A percentile compares a stretch with the other conserved stretches of the same genome.
phyloP scores from a whole-genome alignment of 2,113 vertebrate genomes.

The Heterotis niloticus region DNA sequence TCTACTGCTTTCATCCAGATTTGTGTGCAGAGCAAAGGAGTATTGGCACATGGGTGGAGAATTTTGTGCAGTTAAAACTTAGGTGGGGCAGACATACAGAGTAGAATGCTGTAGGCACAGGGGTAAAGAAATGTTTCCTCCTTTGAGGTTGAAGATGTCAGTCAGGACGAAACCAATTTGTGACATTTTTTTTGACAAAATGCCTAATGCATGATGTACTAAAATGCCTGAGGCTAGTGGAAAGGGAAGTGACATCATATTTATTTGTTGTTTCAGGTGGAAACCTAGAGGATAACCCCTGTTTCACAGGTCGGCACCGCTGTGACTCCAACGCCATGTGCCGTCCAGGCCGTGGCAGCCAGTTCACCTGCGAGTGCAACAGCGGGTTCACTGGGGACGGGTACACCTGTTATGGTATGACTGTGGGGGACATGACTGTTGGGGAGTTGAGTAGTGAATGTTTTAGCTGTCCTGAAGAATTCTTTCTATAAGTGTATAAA shows the following conservation, averaged over 20 bases:
- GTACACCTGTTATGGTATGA: slow-evolving; percentile 71
- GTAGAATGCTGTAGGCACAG: too few relatives aligned
- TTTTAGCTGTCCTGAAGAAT: too few relatives aligned
- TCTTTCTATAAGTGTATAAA: too few relatives aligned
- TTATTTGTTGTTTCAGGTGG: slow-evolving; percentile 57
- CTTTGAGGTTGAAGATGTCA: too few relatives aligned
- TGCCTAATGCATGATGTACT: not conserved
- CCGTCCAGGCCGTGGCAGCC: slow-evolving; percentile 64
- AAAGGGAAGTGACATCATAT: not conserved
- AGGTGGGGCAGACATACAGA: too few relatives aligned
- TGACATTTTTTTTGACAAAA: not conserved
- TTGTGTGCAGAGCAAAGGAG: too few relatives aligned
- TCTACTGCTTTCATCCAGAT: too few relatives aligned
- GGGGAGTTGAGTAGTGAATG: too few relatives aligned
- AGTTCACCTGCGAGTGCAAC: slow-evolving; percentile 77
- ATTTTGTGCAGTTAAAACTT: too few relatives aligned
- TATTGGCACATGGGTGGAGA: too few relatives aligned
- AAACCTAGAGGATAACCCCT: slow-evolving; percentile 74
- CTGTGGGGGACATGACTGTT: not conserved
- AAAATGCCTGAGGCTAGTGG: not conserved
- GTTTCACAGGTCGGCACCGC: slow-evolving; percentile 79
- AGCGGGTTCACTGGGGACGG: slow-evolving; percentile 81
- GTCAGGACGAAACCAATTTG: too few relatives aligned
- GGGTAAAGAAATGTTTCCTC: too few relatives aligned
- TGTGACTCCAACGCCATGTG: slow-evolving; percentile 82